A percentile compares a stretch with the other conserved stretches of the same genome.
phyloP scores from a whole-genome alignment of 1,140 invertebrate genomes.

The Eumeta japonica region DNA sequence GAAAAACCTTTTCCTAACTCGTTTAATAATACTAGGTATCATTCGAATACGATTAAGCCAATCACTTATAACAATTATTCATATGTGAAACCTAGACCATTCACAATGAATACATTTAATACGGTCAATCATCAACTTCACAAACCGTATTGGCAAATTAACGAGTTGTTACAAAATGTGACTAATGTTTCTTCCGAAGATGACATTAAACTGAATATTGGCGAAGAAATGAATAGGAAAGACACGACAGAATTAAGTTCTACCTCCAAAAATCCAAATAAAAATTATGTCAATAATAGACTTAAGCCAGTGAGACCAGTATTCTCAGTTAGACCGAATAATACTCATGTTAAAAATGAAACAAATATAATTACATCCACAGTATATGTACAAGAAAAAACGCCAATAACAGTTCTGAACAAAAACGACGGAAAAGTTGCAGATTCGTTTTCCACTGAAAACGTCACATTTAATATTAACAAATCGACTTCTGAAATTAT shows the following conservation, averaged over 20 bases:
- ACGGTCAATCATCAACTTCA: slow-evolving; percentile 46
- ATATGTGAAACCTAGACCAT: slow-evolving; percentile 44
- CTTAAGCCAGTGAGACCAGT: slow-evolving; percentile 23
- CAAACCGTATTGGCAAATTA: slow-evolving; percentile 52
- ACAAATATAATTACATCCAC: slow-evolving; percentile 53
- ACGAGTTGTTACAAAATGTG: slow-evolving; percentile 42
- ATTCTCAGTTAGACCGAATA: slow-evolving; percentile 22
- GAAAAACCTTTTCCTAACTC: slow-evolving; percentile 44
- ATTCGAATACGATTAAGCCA: slow-evolving; percentile 38
- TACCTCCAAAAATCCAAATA: slow-evolving; percentile 11
- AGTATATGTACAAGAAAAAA: slow-evolving; percentile 45
- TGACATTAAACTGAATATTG: slow-evolving; percentile 43
- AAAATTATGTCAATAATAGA: slow-evolving; percentile 16
- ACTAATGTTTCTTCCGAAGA: slow-evolving; percentile 46
- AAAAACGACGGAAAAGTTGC: slow-evolving; percentile 27
- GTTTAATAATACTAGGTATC: too few species aligned
- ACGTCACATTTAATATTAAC: too few species aligned
- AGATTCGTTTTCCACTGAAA: slow-evolving; percentile 25
- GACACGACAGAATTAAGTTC: too few species aligned
- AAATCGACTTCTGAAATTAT: slow-evolving; percentile 43
- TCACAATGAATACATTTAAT: slow-evolving; percentile 32
- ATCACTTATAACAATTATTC: slow-evolving; percentile 22
- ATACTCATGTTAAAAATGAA: slow-evolving; percentile 27
- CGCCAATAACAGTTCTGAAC: slow-evolving; percentile 37
- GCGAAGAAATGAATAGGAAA: slow-evolving; percentile 48